Evolutionary conservation across 2,113 vertebrate genomes (phyloP), one percentile per base, ranked within the genome.

Genomic region (Lipophrys pholis): DNA sequence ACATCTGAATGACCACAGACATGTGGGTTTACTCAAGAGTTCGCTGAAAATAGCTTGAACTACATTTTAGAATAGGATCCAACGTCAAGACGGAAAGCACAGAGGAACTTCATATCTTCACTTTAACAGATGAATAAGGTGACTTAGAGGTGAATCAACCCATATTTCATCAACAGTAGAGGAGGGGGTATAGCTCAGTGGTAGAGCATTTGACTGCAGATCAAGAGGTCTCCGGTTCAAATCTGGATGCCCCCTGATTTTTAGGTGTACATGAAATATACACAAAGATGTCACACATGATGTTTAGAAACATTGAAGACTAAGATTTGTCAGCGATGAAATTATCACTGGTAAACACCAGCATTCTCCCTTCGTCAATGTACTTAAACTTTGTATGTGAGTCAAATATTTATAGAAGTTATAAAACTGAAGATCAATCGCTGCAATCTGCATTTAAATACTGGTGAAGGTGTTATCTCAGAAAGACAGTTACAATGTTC

Each of bases 141-240:
- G 21, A 30, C 21, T 30, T 30, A 30, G 21, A 30, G 21, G 21
- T 30, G 21, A 30, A 30, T 30, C 21, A 2, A 2, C 21, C 21
- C 21, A 30, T 30, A 30, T 30, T 30, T 30, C 21, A 30, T 30
- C 2, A 4, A 30, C 21, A 30, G 21, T 2, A 30, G 3, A 40
- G 8, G 0, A 1, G 94, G 93, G 93, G 93, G 93, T 94, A 93
- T 95, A 95, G 94, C 93, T 95, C 93, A 95, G 94, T 94, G 92
- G 93, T 93, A 94, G 93, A 94, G 94, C 94, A 95, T 95, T 95
- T 95, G 92, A 94, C 93, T 94, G 91, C 92, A 94, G 92, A 92
- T 94, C 94, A 94, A 94, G 93, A 50, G 7, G 36, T 94, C 90
- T 82, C 84, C 11, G 80, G 89, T 93, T 95, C 93, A 94, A 95